Evolutionary conservation across 2,113 vertebrate species (phyloP).

Genomic region (Azemiops feae): DNA sequence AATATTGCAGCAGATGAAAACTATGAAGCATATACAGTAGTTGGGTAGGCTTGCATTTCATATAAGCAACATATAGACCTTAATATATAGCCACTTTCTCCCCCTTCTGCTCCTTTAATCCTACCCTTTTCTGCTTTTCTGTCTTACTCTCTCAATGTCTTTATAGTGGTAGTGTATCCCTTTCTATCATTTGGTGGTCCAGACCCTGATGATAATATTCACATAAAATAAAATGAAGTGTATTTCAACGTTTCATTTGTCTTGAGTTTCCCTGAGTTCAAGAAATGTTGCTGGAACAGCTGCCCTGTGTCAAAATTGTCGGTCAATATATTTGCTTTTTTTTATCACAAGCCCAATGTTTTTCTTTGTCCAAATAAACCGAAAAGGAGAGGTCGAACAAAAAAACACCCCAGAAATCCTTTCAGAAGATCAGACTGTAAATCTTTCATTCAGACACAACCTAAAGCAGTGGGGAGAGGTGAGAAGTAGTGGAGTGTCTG

Average conservation of each 20-base stretch:
- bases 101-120: not conserved
- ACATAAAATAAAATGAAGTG: not conserved
- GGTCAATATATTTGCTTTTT: not conserved
- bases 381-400: not conserved
- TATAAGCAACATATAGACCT: not conserved
- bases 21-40: not conserved
- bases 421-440: constrained; percentile 24
- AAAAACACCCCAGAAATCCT: constrained; percentile 13
- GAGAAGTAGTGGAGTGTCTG: not conserved
- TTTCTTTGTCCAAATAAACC: constrained; percentile 41
- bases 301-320: not conserved
- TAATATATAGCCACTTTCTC: too few relatives aligned
- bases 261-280: not conserved
- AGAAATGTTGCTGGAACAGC: not conserved
- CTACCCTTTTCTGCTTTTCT: not conserved
- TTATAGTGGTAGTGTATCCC: not conserved
- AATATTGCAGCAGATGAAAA: not conserved
- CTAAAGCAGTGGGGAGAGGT: not conserved
- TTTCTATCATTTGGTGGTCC: not conserved
- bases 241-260: not conserved
- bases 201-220: not conserved
- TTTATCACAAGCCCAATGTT: not conserved
- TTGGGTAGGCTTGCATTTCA: not conserved
- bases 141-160: not conserved
- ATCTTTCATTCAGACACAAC: constrained; percentile 21